Evolutionary conservation across 2,888 invertebrate species (phyloP), one percentile per base, ranked within the genome.

Genomic region (Petrolisthes cinctipes): DNA sequence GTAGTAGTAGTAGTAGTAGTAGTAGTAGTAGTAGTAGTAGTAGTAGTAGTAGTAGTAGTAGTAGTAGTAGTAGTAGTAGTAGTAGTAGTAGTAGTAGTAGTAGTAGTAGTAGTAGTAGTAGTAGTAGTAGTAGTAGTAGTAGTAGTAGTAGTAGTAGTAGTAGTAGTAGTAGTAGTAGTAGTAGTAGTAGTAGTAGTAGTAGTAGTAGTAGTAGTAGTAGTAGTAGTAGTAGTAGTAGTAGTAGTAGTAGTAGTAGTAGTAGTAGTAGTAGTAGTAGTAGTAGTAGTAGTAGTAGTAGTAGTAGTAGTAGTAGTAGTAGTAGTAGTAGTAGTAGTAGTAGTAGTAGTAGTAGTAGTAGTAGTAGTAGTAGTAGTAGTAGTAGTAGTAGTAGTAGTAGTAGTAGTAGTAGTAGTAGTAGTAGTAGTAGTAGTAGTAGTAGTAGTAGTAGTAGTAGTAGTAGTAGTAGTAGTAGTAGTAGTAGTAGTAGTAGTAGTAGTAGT

Each of bases 11-110:
- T 51, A 79, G 37, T 51, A 37, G 9, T 51, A 79, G 37, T 79
- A 79, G 53, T 79, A 79, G 37, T 79, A 79, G 37, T 79, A 79
- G 37, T 79, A 79, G 37, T 79, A 56, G 20, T 80, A 80, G 54
- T 53, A 56, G 54, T 56, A 56, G 54, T 80, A 56, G 20, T 80
- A 54, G 78, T 75, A 75, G 23, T 75, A 7, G 17, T 75, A 51
- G 20, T 51, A n/a, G 37, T 81, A 81, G 37, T 81, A 57, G 37
- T 57, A 81, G 37, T 57, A 81, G 17, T 81, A 81, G 37, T 57
- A 81, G 37, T 66, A 37, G 53, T 66, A 66, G 37, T 81, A 57
- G 37, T 81, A 81, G 20, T 56, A 81, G 54, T 57, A 81, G 37
- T 81, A 57, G 37, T 81, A 57, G 37, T 81, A 79, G 37, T 79